These are phyloP conservation scores for Polyergus mexicanus DNA, from an alignment of 1,140 invertebrate species.

Conservation along the genomic window DNA sequence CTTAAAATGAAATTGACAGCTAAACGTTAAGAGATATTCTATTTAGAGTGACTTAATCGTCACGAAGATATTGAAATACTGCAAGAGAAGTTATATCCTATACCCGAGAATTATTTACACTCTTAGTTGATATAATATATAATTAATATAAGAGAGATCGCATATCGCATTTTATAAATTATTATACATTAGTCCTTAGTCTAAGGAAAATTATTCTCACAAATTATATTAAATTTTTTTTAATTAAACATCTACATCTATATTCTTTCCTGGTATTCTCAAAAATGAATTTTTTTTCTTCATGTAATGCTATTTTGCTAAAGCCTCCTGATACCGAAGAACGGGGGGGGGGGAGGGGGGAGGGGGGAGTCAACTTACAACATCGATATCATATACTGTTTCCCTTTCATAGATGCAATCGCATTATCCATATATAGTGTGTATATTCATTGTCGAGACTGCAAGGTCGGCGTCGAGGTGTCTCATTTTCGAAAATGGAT, in stretches of 20 bases:
- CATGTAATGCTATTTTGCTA: background rate
- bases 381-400: conserved; percentile 29
- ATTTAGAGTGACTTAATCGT: conserved; percentile 12
- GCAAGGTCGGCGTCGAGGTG: conserved; percentile 57
- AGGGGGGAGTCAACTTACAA: background rate
- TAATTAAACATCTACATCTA: background rate
- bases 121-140: background rate
- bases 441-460: conserved; percentile 19
- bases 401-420: conserved; percentile 55
- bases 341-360: background rate
- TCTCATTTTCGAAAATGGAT: conserved; percentile 57
- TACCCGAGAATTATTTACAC: background rate
- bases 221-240: background rate
- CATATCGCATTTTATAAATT: background rate
- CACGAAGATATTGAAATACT: conserved; percentile 28
- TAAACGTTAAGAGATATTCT: background rate
- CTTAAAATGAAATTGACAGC: conserved; percentile 23
- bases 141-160: no score
- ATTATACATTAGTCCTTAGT: no score
- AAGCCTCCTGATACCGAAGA: conserved; percentile 25
- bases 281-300: background rate
- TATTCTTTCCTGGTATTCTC: background rate
- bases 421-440: conserved; percentile 19
- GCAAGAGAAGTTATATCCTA: background rate
- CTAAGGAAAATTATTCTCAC: background rate